Evolutionary conservation across 2,797 vertebrate species (phyloP).

Genomic region (Acrocephalus scirpaceus): DNA sequence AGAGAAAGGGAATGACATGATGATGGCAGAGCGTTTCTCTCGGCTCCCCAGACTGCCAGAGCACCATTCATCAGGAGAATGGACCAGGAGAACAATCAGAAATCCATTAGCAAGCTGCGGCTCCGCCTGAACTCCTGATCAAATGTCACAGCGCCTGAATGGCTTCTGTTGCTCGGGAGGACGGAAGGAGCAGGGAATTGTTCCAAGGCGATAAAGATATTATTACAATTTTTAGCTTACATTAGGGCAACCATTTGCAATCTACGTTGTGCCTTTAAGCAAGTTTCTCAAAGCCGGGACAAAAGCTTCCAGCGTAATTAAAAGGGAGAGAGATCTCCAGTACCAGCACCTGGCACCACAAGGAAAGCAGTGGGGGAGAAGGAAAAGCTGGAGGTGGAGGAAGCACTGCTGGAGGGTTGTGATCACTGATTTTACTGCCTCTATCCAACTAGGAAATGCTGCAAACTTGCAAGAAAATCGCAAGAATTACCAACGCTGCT

Average conservation of each 20-base stretch:
- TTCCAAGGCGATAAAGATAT: background rate
- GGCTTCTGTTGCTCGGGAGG: background rate
- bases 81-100: slow-evolving; percentile 50
- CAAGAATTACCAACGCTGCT: background rate
- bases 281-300: background rate
- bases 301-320: background rate
- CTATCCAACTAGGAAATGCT: background rate
- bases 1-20: background rate
- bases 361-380: background rate
- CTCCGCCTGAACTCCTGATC: background rate
- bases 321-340: background rate
- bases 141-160: slow-evolving; percentile 12
- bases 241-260: background rate
- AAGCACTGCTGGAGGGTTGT: background rate
- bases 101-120: slow-evolving; percentile 63
- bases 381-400: background rate
- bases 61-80: slow-evolving; percentile 36
- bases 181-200: background rate
- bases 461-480: background rate
- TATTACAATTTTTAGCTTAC: slow-evolving; percentile 1
- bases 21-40: slow-evolving; percentile 5
- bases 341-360: background rate
- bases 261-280: background rate
- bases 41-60: slow-evolving; percentile 5
- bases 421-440: background rate